These are phyloP conservation scores for Bacillus rossius DNA, from an alignment of 1,140 invertebrate genomes.

Conservation along the genomic window DNA sequence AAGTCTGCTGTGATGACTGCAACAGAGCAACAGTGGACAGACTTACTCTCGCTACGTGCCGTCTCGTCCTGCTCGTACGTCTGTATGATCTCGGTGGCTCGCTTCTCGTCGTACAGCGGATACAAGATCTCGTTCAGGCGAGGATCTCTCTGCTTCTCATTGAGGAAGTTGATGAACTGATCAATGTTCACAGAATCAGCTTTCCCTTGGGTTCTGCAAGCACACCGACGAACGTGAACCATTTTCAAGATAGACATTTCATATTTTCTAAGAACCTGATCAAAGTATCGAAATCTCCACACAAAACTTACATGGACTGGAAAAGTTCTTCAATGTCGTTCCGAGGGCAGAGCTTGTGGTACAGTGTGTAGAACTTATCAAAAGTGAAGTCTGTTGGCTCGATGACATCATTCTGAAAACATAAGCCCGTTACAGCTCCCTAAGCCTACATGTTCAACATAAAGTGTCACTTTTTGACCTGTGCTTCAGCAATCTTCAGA, in stretches of 20 bases:
- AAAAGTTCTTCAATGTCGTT: conserved; percentile 99
- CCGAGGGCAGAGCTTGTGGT: conserved; percentile 98
- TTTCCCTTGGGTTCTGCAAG: conserved; percentile 78
- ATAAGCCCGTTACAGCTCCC: too few relatives aligned
- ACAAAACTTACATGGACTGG: conserved; percentile 82
- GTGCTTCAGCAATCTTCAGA: too few relatives aligned
- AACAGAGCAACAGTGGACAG: not conserved
- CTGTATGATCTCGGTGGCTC: conserved; percentile 88
- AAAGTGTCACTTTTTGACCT: too few relatives aligned
- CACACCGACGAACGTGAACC: not conserved
- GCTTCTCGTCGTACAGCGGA: conserved; percentile 93
- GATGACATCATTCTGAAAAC: conserved; percentile 81
- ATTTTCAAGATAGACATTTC: too few relatives aligned
- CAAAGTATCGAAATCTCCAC: too few relatives aligned
- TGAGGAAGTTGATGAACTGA: conserved; percentile 92
- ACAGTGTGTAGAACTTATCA: conserved; percentile 97
- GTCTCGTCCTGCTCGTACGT: conserved; percentile 90
- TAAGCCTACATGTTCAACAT: too few relatives aligned
- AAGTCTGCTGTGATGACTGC: too few relatives aligned
- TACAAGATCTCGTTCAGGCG: conserved; percentile 98
- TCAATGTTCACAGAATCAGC: conserved; percentile 79
- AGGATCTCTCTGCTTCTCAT: conserved; percentile 98
- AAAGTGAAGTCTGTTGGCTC: conserved; percentile 95
- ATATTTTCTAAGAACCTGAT: too few relatives aligned
- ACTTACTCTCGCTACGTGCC: conserved; percentile 68